Base-by-base conservation (phyloP, 2,888 invertebrate genomes). In the Erannis defoliaria region DNA sequence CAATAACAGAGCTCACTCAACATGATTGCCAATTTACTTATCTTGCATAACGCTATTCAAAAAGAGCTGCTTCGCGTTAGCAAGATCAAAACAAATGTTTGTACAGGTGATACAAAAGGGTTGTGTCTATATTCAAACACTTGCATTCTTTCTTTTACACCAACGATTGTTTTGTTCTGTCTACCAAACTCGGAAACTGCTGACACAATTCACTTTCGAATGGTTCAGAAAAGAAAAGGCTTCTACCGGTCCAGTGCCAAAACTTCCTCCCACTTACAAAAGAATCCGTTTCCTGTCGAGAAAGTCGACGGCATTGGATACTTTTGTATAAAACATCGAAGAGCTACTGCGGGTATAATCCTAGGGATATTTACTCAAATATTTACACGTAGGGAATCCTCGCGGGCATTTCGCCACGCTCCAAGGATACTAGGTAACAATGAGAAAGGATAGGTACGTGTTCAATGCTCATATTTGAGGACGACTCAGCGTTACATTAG, bases 251-350 rank as follows among this genome's bases (percentile, higher is more conserved):
- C 62, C 50, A 56, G 55, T 37, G 58, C 56, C 65, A 60, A 67
- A 67, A 69, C 63, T 62, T 65, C 56, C 51, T 56, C 62, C 59
- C 53, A 55, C 48, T 69, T 59, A 62, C 57, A 55, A 69, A 69
- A 64, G 64, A 61, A 53, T 56, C 53, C 33, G 62, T 66, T 69
- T 67, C 62, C 63, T 51, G 50, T 48, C 38, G 51, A 50, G 61
- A 65, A 62, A 64, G 56, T 65, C 56, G 59, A 55, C 54, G 58
- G 63, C 53, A 55, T 42, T 54, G 61, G 55, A 51, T 67, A 66
- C 61, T 55, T 69, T 63, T 61, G 56, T 21, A 49, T 59, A 16
- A 49, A 46, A 62, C 55, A 49, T 35, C n/a, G 45, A 26, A 29
- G 49, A 51, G 40, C 46, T 53, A 19, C 46, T 42, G 40, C 26